phyloP scores from a whole-genome alignment of 2,797 vertebrate genomes.

The Taeniopygia guttata region DNA sequence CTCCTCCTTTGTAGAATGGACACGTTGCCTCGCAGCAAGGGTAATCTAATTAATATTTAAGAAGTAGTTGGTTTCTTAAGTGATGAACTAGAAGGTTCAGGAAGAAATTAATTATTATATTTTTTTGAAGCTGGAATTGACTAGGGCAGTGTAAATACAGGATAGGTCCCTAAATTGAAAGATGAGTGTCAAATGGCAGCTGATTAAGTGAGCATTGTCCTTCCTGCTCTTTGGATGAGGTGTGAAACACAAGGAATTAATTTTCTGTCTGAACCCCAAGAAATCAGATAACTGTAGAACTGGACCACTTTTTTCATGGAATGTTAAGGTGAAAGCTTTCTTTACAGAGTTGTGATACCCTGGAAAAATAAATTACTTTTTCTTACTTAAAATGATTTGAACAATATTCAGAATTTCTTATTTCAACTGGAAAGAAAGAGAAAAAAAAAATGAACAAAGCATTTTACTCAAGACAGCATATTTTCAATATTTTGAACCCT shows the following conservation, averaged over 20 bases:
- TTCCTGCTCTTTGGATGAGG: neutral
- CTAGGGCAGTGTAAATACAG: neutral
- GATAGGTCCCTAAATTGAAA: neutral
- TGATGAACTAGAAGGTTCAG: neutral
- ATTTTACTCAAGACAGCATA: neutral
- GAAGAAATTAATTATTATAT: neutral
- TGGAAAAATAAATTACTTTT: neutral
- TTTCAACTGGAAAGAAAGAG: neutral
- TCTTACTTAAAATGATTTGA: neutral
- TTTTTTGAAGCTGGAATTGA: neutral
- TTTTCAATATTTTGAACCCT: neutral
- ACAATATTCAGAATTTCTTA: neutral
- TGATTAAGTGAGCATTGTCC: neutral
- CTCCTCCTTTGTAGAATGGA: neutral
- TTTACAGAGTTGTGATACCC: neutral
- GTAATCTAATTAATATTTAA: neutral
- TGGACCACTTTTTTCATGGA: neutral
- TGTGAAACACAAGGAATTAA: neutral
- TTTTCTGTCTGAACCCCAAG: neutral
- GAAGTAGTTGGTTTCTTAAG: neutral
- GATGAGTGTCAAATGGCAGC: neutral
- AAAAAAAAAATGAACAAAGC: neutral
- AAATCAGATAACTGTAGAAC: neutral
- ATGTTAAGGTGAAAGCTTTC: neutral
- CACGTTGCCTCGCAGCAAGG: neutral